Conservation (phyloP, 92 coral and sea anemone species). For the Galaxea fascicularis region DNA sequence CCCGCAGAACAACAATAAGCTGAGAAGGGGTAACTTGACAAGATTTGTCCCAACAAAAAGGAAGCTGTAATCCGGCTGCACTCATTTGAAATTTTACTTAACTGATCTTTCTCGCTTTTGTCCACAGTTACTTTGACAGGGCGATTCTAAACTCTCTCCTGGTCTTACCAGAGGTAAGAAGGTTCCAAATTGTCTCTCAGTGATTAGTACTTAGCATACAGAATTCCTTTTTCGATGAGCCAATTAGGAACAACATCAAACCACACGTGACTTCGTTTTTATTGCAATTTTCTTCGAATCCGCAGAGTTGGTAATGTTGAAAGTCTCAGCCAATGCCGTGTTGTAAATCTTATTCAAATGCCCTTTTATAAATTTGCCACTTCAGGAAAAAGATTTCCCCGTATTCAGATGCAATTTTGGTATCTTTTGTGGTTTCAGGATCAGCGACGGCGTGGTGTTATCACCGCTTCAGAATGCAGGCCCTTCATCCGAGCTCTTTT, state of each 20-base stretch:
- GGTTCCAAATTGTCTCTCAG: background rate
- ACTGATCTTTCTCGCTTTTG: background rate
- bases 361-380: too few species aligned
- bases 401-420: background rate
- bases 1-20: too few species aligned
- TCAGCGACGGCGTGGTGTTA: conserved; percentile 32
- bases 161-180: conserved; percentile 30
- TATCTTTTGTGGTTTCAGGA: background rate
- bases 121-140: conserved; percentile 37
- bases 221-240: too few species aligned
- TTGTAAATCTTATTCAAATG: too few species aligned
- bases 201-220: background rate
- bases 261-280: too few species aligned
- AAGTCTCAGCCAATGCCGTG: too few species aligned
- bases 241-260: background rate
- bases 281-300: too few species aligned
- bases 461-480: conserved; percentile 26
- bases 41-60: too few species aligned
- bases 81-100: too few species aligned
- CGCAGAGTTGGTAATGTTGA: too few species aligned
- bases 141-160: conserved; percentile 31
- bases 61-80: background rate
- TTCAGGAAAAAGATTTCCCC: too few species aligned
- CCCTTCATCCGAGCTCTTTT: conserved; percentile 48
- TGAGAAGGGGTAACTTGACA: too few species aligned